phyloP scores from a whole-genome alignment of 2,113 vertebrate species.

The Neoarius graeffei region DNA sequence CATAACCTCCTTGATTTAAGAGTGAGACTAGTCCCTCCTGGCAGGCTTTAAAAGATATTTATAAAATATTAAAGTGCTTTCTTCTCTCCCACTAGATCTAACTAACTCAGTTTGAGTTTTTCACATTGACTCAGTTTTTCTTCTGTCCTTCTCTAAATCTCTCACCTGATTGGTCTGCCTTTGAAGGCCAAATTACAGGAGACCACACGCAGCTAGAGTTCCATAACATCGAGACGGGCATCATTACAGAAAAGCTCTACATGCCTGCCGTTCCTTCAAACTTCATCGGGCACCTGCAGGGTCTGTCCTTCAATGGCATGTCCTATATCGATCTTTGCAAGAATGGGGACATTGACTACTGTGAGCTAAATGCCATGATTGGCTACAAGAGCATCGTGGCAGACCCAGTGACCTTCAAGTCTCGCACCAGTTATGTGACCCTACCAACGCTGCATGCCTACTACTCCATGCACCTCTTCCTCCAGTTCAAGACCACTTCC shows the following conservation, averaged over 20 bases:
- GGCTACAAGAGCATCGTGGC: slow-evolving; percentile 98
- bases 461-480: slow-evolving; percentile 99
- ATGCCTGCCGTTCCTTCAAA: slow-evolving; percentile 96
- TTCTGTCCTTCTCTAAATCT: slow-evolving; percentile 33
- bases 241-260: slow-evolving; percentile 96
- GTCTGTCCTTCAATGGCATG: slow-evolving; percentile 97
- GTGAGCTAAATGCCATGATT: slow-evolving; percentile 96
- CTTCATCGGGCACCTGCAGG: slow-evolving; percentile 98
- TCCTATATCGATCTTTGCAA: slow-evolving; percentile 99
- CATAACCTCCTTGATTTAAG: slow-evolving; percentile 39
- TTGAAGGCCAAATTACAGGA: slow-evolving; percentile 94
- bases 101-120: background rate
- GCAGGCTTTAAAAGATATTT: slow-evolving; percentile 39
- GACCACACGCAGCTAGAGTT: slow-evolving; percentile 98
- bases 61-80: slow-evolving; percentile 28
- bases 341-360: slow-evolving; percentile 99
- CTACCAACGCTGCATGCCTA: slow-evolving; percentile 96
- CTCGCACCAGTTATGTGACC: slow-evolving; percentile 94
- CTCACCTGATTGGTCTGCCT: slow-evolving; percentile 50
- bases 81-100: slow-evolving; percentile 12
- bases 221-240: slow-evolving; percentile 98
- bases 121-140: slow-evolving; percentile 1
- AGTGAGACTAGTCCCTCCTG: slow-evolving; percentile 17
- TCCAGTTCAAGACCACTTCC: slow-evolving; percentile 99
- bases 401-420: slow-evolving; percentile 97